phyloP scores from a whole-genome alignment of 2,797 vertebrate genomes.

The Ctenopoma multispine region DNA sequence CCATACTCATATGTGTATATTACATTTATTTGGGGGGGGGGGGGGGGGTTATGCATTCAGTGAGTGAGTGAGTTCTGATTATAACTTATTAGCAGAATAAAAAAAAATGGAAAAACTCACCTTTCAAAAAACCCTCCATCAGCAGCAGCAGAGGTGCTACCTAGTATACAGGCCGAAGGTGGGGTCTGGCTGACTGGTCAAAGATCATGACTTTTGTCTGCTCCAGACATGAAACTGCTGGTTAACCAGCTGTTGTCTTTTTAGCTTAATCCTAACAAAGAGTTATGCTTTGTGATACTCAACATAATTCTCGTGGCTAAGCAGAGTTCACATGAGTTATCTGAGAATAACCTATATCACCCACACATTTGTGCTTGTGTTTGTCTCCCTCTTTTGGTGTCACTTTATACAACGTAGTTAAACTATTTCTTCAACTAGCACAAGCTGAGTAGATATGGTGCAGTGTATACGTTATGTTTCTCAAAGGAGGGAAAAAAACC shows the following conservation, averaged over 20 bases:
- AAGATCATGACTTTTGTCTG: constrained; percentile 19
- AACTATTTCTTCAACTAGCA: constrained; percentile 8
- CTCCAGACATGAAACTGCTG: constrained; percentile 28
- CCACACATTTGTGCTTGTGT: constrained; percentile 46
- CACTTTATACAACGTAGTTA: constrained; percentile 10
- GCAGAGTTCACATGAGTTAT: background rate
- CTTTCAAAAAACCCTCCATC: constrained; percentile 23
- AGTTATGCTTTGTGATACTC: background rate
- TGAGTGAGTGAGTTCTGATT: background rate
- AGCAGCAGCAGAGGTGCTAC: constrained; percentile 15
- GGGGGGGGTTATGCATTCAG: background rate
- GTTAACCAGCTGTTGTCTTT: constrained; percentile 14
- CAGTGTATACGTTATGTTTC: constrained; percentile 12
- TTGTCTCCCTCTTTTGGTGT: constrained; percentile 60
- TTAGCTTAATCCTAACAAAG: constrained; percentile 18
- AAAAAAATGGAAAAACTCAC: too few relatives aligned
- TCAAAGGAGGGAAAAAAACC: constrained; percentile 4
- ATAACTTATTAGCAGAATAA: constrained; percentile 14
- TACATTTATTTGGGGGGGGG: too few relatives aligned
- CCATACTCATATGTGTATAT: background rate
- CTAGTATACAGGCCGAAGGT: constrained; percentile 20
- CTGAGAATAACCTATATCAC: constrained; percentile 3
- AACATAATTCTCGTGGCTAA: background rate
- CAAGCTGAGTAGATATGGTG: constrained; percentile 20
- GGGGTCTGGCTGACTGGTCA: constrained; percentile 35